phyloP scores from a whole-genome alignment of 1,140 invertebrate species.

The Cataglyphis hispanica region DNA sequence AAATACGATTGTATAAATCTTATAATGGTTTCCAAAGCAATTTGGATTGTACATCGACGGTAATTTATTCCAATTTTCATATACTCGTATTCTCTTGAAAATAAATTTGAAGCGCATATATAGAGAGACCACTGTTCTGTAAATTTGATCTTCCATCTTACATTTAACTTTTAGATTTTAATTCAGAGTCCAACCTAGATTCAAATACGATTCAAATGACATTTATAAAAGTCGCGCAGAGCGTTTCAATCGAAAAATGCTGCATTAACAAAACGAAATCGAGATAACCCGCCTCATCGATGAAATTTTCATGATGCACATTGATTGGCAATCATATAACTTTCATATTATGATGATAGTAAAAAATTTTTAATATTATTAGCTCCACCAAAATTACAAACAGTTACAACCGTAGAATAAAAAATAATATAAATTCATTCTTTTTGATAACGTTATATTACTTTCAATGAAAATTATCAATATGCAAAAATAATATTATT shows the following conservation, averaged over 20 bases:
- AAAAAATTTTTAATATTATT: not conserved
- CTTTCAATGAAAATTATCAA: not conserved
- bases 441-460: not conserved
- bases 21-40: not conserved
- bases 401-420: not conserved
- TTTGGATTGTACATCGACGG: not conserved
- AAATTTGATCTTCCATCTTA: constrained; percentile 31
- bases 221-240: constrained; percentile 15
- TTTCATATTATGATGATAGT: not conserved
- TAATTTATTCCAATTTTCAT: constrained; percentile 44
- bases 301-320: not conserved
- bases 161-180: constrained; percentile 57
- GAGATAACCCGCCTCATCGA: not conserved
- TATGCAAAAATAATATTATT: not conserved
- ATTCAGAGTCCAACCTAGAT: constrained; percentile 14
- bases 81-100: constrained; percentile 26
- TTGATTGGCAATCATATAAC: not conserved
- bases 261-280: not conserved
- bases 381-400: not conserved
- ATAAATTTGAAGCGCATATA: constrained; percentile 49
- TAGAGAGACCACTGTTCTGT: constrained; percentile 14
- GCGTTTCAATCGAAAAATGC: not conserved
- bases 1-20: not conserved
- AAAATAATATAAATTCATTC: not conserved
- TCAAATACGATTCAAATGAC: not conserved